Base-by-base conservation (phyloP, 2,888 invertebrate species). In the Cryptocheilus praepositus region DNA sequence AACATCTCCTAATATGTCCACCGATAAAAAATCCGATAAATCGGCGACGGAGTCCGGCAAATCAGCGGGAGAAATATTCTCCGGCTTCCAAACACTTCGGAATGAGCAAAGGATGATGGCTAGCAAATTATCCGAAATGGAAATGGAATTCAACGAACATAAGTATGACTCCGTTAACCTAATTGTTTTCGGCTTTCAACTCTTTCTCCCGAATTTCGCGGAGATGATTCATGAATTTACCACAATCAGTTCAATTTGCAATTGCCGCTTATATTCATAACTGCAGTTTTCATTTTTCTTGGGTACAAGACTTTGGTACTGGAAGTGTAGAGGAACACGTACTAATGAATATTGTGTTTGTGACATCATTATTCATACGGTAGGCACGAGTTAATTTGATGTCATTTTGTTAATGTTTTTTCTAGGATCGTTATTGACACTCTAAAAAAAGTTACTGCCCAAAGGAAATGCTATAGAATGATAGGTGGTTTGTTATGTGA, bases 101-200 rank as follows among this genome's bases (percentile, higher is more conserved):
- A 93, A 92, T 80, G 98, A 98, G 86, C 98, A 98, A 89, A 91
- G 97, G 83, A 92, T 93, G 81, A 90, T 97, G 81, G 95, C 95
- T 28, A 93, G 93, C 81, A 98, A 98, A 91, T 92, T 98, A 71
- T 94, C 95, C 0, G 98, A 98, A 90, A 91, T 98, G 82, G 97
- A 98, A 91, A 93, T 95, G 92, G 98, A 99, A 89, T 91, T 96
- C 71, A 97, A 96, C 88, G 98, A 99, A 90, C 98, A 98, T 91
- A 98, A 96, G 98, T 98, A 90, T 91, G 70, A 64, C 2, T 11
- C 36, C 7, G 18, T 70, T 84, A 85, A 85, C 85, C 85, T 84
- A 36, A 36, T 11, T 11, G 13, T 7, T 11, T 36, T 7, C 4
- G 8, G 36, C 11, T 49, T 49, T 1, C 5, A 25, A 58, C 58